Base-by-base conservation (phyloP, 2,113 vertebrate species). In the Procapra przewalskii region DNA sequence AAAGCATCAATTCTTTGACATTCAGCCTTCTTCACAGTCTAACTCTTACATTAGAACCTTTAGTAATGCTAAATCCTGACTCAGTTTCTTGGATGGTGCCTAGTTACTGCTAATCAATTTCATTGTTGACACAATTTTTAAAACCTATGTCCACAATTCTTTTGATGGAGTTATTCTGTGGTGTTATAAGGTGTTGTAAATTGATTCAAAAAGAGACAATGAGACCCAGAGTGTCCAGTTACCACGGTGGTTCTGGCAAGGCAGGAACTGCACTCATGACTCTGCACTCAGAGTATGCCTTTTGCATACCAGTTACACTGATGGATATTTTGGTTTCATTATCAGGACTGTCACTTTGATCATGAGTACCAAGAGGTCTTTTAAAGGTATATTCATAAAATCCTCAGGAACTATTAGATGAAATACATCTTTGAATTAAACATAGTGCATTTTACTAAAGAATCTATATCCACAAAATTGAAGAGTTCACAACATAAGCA, bases 401-500 rank as follows among this genome's bases (percentile, higher is more conserved):
- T 43, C 12, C 82, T 87, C 25, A 97, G 84, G 59, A 95, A 43
- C 59, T 86, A 88, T 67, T 94, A 52, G 52, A 92, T 48, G 83
- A 96, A 97, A 93, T 96, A 88, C 7, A 84, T 62, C 40, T 89
- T 80, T 75, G 77, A 10, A 9, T 67, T 89, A 31, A 86, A 25
- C 85, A 82, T 40, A 85, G 40, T 59, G 11, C 0, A 94, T 94
- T 96, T 97, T 88, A 60, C 31, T 54, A 60, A 95, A 96, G 71
- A 59, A 80, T 59, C 27, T 90, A 29, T 4, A 62, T 33, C 55
- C 5, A 52, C 7, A 17, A 54, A 36, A 88, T 91, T 94, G 45
- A 82, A 29, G 55, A 94, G 89, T 96, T 95, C 40, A 91, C 4
- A 57, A 60, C 13, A 96, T 97, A 98, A 60, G 79, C 77, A 95